phyloP scores from a whole-genome alignment of 1,140 invertebrate genomes.

The Popillia japonica region DNA sequence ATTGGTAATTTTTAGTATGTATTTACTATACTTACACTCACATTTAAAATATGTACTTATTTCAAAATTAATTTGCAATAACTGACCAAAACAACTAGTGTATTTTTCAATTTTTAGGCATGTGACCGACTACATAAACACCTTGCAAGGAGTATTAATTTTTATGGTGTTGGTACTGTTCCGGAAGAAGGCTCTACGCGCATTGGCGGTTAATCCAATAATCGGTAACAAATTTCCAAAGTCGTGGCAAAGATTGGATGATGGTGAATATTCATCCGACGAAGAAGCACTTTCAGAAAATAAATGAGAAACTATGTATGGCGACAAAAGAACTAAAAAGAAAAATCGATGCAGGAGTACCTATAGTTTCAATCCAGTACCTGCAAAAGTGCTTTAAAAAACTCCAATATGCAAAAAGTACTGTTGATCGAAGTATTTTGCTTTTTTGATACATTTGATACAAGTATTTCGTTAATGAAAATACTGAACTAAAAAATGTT shows the following conservation, averaged over 20 bases:
- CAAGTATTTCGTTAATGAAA: too few species aligned
- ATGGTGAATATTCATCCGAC: constrained; percentile 62
- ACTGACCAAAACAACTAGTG: too few species aligned
- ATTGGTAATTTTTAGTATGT: too few species aligned
- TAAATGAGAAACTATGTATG: neutral
- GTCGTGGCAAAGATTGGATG: constrained; percentile 61
- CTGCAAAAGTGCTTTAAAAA: neutral
- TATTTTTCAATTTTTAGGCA: constrained; percentile 63
- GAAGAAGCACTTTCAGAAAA: constrained; percentile 54
- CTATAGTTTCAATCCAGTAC: neutral
- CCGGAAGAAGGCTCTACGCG: constrained; percentile 67
- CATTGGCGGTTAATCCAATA: constrained; percentile 60
- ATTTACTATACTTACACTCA: too few species aligned
- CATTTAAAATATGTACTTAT: too few species aligned
- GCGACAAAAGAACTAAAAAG: too few species aligned
- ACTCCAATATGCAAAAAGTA: neutral
- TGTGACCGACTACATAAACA: constrained; percentile 70
- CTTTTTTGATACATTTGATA: neutral
- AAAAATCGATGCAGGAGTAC: neutral
- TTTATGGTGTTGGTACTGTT: constrained; percentile 70
- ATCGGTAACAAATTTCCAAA: constrained; percentile 59
- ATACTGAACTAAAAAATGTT: too few species aligned
- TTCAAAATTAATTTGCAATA: too few species aligned
- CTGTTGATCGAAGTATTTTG: neutral
- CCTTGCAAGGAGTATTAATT: constrained; percentile 72